These are phyloP conservation scores for Myiagra hebetior DNA, from an alignment of 2,113 vertebrate genomes.

Conservation along the genomic window DNA sequence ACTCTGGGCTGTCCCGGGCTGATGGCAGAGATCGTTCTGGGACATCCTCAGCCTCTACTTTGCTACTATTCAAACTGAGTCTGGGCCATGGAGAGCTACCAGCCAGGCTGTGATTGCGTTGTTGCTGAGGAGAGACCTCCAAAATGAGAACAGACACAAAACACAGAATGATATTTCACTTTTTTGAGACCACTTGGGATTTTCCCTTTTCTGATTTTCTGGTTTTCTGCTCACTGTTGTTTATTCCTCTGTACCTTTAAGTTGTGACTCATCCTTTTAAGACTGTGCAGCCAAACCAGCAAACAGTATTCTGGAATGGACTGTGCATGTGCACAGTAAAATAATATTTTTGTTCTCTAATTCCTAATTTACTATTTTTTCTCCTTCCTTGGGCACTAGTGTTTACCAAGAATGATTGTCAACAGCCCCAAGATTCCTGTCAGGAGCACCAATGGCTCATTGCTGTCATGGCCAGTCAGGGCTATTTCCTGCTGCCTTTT, in stretches of 20 bases:
- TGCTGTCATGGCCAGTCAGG: background rate
- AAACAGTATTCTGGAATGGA: background rate
- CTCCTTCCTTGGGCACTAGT: background rate
- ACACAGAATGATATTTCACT: background rate
- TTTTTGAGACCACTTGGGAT: background rate
- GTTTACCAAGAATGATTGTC: background rate
- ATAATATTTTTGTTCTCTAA: background rate
- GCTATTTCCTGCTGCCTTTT: background rate
- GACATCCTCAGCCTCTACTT: background rate
- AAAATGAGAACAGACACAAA: background rate
- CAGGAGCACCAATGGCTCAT: background rate
- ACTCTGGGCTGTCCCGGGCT: background rate
- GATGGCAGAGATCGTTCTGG: background rate
- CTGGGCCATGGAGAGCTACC: background rate
- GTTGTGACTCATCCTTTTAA: background rate
- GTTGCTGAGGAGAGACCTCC: background rate
- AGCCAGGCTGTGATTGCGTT: background rate
- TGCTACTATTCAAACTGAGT: background rate
- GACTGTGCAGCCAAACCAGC: background rate
- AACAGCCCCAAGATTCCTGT: background rate
- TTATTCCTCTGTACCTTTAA: background rate
- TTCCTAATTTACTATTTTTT: background rate
- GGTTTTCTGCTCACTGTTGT: background rate
- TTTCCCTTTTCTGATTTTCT: background rate
- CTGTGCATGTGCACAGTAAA: background rate